Evolutionary conservation across 2,888 invertebrate genomes (phyloP), one percentile per base, ranked within the genome.

Genomic region (Chalcis sispes): DNA sequence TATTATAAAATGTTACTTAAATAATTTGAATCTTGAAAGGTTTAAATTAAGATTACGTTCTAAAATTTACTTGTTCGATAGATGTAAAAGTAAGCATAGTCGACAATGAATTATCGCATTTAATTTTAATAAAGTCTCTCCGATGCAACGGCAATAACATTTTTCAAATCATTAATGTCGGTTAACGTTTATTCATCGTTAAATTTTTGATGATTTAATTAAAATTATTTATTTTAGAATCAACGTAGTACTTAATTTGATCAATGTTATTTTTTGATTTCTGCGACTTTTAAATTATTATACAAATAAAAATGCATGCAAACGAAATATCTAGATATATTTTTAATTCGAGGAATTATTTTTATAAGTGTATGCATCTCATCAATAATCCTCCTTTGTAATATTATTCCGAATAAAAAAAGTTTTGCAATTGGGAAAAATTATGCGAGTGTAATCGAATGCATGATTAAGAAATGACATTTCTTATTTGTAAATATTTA

Each of bases 401-500:
- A 42, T 1, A 42, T 50, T 40, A n/a, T 27, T 32, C n/a, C 1
- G 40, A 29, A 5, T 10, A 64, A 8, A 58, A 52, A 61, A n/a
- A n/a, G n/a, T 40, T 40, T 18, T 54, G 7, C 4, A 74, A 62
- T 48, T 50, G 52, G 23, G 3, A 2, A 48, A 54, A 71, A 69
- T n/a, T n/a, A 42, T 36, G 2, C 23, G 8, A 36, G 48, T 61
- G 50, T 48, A 48, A 62, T 36, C 50, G 77, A 72, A 72, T 69
- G 67, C 48, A 36, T 74, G 73, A 73, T 76, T 78, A 64, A 74
- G 54, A 64, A 74, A 64, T 69, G 61, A 66, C 46, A 75, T 70
- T 65, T 61, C 72, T 59, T 61, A 66, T 52, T 72, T 79, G 77
- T 79, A 79, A 75, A 79, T 79, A 79, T 77, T 79, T 71, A 64